A percentile compares a stretch with the other conserved stretches of the same genome.
Evolutionary conservation across 2,888 invertebrate genomes (phyloP).

Genomic region (Hesperia comma): DNA sequence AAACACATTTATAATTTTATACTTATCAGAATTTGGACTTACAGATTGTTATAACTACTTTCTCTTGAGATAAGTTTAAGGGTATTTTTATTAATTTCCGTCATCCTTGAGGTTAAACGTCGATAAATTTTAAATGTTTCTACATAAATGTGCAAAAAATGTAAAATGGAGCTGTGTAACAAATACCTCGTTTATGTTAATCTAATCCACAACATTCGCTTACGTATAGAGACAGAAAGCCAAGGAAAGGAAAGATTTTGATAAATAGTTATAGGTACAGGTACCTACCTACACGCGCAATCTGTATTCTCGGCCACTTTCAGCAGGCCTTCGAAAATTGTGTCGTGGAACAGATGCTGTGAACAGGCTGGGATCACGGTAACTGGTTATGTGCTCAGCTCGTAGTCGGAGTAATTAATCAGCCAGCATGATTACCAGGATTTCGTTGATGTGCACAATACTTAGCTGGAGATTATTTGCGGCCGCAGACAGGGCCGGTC

Average conservation of each 20-base stretch:
- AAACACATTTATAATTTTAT: too few species aligned
- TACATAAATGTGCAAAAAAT: too few species aligned
- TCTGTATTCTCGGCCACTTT: constrained; percentile 13
- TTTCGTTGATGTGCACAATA: constrained; percentile 23
- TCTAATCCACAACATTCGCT: too few species aligned
- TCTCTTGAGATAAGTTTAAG: too few species aligned
- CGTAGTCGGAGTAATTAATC: constrained; percentile 15
- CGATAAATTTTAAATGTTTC: too few species aligned
- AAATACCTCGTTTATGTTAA: too few species aligned
- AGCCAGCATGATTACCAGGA: constrained; percentile 24
- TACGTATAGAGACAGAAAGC: background rate
- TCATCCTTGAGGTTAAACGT: too few species aligned
- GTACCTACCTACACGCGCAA: background rate
- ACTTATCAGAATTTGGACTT: too few species aligned
- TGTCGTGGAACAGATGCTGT: background rate
- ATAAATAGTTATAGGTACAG: constrained; percentile 14
- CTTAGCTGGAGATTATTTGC: constrained; percentile 8
- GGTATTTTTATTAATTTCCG: too few species aligned
- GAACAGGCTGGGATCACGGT: background rate
- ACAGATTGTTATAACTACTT: too few species aligned
- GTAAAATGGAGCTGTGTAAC: too few species aligned
- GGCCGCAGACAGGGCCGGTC: background rate
- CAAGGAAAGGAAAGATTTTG: constrained; percentile 17
- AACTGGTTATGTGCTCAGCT: constrained; percentile 4
- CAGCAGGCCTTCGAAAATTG: background rate